Base-by-base conservation (phyloP, 1,140 invertebrate species). In the Leucophenga varia region DNA sequence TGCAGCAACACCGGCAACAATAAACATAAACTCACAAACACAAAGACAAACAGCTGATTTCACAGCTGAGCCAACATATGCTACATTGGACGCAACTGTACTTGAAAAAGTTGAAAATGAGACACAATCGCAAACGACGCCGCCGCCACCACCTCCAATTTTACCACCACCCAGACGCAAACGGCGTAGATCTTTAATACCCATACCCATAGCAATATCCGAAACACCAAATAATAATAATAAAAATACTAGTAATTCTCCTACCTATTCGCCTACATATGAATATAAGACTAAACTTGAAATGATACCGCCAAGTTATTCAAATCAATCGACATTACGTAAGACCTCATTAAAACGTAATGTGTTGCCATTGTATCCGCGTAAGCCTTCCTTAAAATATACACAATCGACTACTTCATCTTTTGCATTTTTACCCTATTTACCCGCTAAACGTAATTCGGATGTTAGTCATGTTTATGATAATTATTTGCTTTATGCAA, bases 401-500 rank as follows among this genome's bases (percentile, higher is more conserved):
- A 72, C 69, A 4, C 69, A 73, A 12, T 73, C 70, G 37, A 72
- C 70, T 13, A 68, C 55, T 35, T 73, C 70, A 4, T 73, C 70
- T 18, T 73, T 73, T 34, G 70, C 70, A 21, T 73, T 73, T 20
- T 39, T 72, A 39, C 70, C 70, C n/a, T 72, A 72, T 54, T 43
- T 65, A 37, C 54, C 65, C 8, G 60, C 65, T 45, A 72, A 73
- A 42, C 55, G 70, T 12, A 72, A 72, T 22, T 72, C 70, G n/a
- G 65, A 61, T 17, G 65, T 72, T 30, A 70, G 69, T 54, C 57
- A 73, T 55, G 64, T 72, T 16, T 72, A 73, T 37, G 69, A 72
- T 40, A 73, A 73, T 35, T 73, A 73, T 40, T 35, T 73, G 49
- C 39, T 73, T 1, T 73, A 72, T 37, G 55, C 61, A 21, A 44